phyloP scores from a whole-genome alignment of 2,797 vertebrate genomes.

The Gobio occitaniae region DNA sequence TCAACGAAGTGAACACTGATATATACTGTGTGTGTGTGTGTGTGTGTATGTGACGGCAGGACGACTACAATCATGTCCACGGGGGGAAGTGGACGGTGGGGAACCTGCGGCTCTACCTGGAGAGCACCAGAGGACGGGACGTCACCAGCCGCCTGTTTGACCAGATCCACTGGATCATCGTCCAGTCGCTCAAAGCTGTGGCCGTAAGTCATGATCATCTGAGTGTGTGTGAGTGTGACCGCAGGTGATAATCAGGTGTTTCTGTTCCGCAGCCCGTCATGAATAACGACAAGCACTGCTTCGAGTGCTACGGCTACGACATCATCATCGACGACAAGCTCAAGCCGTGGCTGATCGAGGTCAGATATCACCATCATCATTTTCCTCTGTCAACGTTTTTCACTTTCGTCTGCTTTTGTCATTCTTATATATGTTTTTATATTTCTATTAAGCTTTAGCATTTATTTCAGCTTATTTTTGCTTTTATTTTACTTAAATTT shows the following conservation, averaged over 20 bases:
- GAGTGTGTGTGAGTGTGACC: too few species aligned
- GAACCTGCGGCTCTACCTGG: constrained; percentile 93
- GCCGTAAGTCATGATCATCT: constrained; percentile 64
- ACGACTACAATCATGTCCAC: constrained; percentile 98
- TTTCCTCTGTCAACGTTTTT: too few species aligned
- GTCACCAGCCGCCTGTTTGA: constrained; percentile 94
- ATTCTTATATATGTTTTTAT: too few species aligned
- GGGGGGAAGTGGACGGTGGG: constrained; percentile 98
- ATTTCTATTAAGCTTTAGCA: too few species aligned
- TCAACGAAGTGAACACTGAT: too few species aligned
- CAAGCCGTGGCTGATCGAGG: constrained; percentile 99
- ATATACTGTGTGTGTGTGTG: not conserved
- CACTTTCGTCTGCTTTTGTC: too few species aligned
- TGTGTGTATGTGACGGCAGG: constrained; percentile 72
- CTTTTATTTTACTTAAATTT: too few species aligned
- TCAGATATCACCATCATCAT: not conserved
- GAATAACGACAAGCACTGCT: constrained; percentile 99
- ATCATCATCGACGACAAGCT: constrained; percentile 98
- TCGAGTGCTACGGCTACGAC: constrained; percentile 98
- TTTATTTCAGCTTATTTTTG: too few species aligned
- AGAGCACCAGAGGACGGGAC: constrained; percentile 95
- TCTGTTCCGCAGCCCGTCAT: constrained; percentile 87
- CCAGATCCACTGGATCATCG: constrained; percentile 98
- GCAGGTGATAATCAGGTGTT: not conserved
- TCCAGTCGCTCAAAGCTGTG: constrained; percentile 96